phyloP scores from a whole-genome alignment of 2,888 invertebrate species.

The Notodonta dromedarius region DNA sequence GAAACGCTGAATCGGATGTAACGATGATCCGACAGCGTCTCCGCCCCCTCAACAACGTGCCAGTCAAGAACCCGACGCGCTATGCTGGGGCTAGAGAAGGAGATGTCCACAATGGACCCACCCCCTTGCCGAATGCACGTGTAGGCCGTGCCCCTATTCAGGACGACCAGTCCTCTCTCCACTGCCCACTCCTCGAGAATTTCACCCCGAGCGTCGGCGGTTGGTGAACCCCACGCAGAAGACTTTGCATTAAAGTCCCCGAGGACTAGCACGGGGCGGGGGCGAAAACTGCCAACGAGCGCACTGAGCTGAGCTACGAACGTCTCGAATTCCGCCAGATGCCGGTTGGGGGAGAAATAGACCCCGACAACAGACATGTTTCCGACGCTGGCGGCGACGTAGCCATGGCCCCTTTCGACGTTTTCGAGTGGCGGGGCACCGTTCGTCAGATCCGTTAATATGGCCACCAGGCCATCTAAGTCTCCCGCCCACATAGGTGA shows the following conservation, averaged over 20 bases:
- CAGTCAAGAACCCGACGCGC: background rate
- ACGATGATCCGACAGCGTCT: no score
- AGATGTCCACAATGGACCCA: background rate
- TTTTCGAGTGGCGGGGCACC: background rate
- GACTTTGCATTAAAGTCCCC: no score
- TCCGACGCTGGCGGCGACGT: background rate
- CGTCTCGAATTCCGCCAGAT: no score
- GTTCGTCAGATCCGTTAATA: background rate
- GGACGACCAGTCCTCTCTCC: background rate
- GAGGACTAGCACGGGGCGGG: no score
- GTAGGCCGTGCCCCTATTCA: background rate
- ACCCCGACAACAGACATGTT: no score
- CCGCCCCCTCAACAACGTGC: background rate
- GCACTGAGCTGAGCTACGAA: no score
- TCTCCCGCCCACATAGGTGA: background rate
- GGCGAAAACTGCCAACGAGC: no score
- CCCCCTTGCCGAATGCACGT: background rate
- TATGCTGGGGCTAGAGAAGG: background rate
- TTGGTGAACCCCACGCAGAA: background rate
- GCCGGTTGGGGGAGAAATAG: no score
- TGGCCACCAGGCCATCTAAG: background rate
- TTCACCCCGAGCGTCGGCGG: background rate
- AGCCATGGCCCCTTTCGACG: background rate
- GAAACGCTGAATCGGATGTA: no score
- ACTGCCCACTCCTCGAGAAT: background rate